Percentiles rank a stretch among this genome's conserved stretches.
phyloP scores from a whole-genome alignment of 2,113 vertebrate genomes.

The Gambusia holbrooki region DNA sequence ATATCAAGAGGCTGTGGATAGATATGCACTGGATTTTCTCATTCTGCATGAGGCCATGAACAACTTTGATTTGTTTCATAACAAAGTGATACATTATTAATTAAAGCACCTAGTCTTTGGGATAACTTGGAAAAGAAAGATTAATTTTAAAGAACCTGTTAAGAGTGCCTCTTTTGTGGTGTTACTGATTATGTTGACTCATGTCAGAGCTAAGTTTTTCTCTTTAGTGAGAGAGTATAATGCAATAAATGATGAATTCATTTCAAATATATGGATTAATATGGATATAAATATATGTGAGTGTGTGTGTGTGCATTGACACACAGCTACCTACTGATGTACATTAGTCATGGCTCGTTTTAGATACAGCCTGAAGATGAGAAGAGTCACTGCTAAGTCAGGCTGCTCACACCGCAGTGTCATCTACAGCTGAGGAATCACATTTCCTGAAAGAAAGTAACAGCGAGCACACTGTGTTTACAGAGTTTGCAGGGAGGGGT shows the following conservation, averaged over 20 bases:
- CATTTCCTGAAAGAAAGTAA: slow-evolving; percentile 32
- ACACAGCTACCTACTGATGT: slow-evolving; percentile 16
- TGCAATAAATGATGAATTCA: background rate
- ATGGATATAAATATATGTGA: no score
- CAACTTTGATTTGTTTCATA: background rate
- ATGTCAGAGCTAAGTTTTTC: no score
- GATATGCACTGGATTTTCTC: no score
- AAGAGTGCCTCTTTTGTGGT: background rate
- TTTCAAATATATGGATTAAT: background rate
- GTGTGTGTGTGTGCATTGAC: slow-evolving; percentile 15
- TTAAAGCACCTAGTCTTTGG: background rate
- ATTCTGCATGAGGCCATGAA: no score
- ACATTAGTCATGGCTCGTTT: slow-evolving; percentile 29
- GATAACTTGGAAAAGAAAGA: background rate
- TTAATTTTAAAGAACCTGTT: no score
- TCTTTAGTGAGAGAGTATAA: background rate
- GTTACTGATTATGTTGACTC: no score
- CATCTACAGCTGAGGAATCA: slow-evolving; percentile 28
- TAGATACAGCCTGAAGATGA: slow-evolving; percentile 12
- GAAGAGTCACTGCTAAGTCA: slow-evolving; percentile 33
- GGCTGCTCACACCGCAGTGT: slow-evolving; percentile 21
- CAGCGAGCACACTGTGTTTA: slow-evolving; percentile 44
- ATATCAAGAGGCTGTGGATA: background rate
- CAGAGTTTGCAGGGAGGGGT: slow-evolving; percentile 51
- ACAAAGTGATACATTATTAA: background rate